These are phyloP conservation scores for Bovichtus variegatus DNA, from an alignment of 2,797 vertebrate genomes.

Conservation along the genomic window DNA sequence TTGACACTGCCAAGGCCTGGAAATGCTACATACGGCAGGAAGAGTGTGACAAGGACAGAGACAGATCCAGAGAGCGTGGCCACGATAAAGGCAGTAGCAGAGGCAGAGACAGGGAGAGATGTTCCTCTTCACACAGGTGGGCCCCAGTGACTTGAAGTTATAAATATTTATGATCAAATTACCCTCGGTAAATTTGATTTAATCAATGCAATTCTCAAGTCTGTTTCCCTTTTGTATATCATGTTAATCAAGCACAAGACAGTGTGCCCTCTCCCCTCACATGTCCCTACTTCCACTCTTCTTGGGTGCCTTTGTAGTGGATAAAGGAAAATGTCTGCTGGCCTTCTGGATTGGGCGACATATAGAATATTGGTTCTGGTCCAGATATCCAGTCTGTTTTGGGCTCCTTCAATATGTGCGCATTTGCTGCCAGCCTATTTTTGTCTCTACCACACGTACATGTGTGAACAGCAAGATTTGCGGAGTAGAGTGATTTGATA, in stretches of 20 bases:
- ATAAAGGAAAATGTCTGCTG: constrained; percentile 58
- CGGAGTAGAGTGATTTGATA: constrained; percentile 24
- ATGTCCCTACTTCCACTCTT: constrained; percentile 11
- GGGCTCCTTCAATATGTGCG: constrained; percentile 29
- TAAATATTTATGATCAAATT: constrained; percentile 12
- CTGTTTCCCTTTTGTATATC: not conserved
- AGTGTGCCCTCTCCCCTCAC: not conserved
- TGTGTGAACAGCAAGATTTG: constrained; percentile 1
- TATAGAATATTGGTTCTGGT: constrained; percentile 46
- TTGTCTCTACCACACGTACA: not conserved
- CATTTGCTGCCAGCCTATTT: constrained; percentile 3
- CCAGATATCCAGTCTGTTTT: constrained; percentile 44
- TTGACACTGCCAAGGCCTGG: constrained; percentile 56
- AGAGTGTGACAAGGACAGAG: constrained; percentile 46
- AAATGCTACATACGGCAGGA: constrained; percentile 51
- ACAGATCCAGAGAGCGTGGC: constrained; percentile 31
- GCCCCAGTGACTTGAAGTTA: constrained; percentile 3
- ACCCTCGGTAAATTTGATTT: not conserved
- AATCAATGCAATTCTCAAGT: constrained; percentile 8
- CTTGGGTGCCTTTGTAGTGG: constrained; percentile 20
- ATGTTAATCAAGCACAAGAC: constrained; percentile 11
- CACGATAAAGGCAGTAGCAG: constrained; percentile 38
- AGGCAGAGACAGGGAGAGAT: constrained; percentile 41
- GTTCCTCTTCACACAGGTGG: constrained; percentile 63
- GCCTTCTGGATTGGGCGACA: constrained; percentile 37